Evolutionary conservation across 2,888 invertebrate species (phyloP).

Genomic region (Calephelis perditalis): DNA sequence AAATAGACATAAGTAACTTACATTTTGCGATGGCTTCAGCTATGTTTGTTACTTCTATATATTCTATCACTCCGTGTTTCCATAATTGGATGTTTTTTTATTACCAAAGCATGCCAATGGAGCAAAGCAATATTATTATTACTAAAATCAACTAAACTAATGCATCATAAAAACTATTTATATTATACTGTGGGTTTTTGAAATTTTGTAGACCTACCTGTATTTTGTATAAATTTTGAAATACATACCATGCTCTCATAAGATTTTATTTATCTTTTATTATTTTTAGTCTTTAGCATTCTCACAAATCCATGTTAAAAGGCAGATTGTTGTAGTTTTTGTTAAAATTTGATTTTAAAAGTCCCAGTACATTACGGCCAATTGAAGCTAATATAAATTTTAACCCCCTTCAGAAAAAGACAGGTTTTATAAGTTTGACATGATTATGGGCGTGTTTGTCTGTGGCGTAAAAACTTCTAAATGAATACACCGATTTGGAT

Average conservation of each 20-base stretch:
- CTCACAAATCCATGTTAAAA: conserved; percentile 22
- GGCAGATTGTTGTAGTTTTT: conserved; percentile 17
- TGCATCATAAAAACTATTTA: conserved; percentile 11
- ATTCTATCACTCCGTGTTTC: conserved; percentile 31
- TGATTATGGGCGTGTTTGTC: too few relatives aligned
- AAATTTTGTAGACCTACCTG: conserved; percentile 15
- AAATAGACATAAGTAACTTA: conserved; percentile 12
- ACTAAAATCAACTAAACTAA: conserved; percentile 59
- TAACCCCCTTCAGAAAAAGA: too few relatives aligned
- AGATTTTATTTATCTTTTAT: conserved; percentile 14
- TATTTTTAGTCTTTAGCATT: conserved; percentile 10
- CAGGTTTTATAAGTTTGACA: too few relatives aligned
- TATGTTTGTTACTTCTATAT: conserved; percentile 52
- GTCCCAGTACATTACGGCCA: neutral
- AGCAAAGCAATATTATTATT: conserved; percentile 58
- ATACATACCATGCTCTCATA: conserved; percentile 20
- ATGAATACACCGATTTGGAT: too few relatives aligned
- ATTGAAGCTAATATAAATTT: neutral
- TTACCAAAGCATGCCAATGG: conserved; percentile 66
- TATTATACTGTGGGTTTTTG: conserved; percentile 10
- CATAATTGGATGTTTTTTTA: conserved; percentile 37
- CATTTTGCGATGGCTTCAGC: conserved; percentile 33
- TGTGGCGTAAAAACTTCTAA: too few relatives aligned
- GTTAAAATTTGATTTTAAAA: neutral
- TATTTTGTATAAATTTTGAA: conserved; percentile 13